phyloP scores from a whole-genome alignment of 2,888 invertebrate genomes.

The Melinaea marsaeus region DNA sequence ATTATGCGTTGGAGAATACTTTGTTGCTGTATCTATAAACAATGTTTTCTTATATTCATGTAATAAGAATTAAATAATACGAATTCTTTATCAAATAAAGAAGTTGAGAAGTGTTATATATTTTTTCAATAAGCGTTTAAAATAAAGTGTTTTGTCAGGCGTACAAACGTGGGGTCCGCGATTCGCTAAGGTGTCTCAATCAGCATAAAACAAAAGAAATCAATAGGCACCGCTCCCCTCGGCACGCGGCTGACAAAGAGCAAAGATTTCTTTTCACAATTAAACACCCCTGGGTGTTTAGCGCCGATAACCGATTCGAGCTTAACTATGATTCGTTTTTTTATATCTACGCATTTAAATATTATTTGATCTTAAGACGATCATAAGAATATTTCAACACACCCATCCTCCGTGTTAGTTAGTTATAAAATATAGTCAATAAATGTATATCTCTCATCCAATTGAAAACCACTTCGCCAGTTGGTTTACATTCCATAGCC shows the following conservation, averaged over 20 bases:
- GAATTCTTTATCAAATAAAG: no score
- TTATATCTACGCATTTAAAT: slow-evolving; percentile 19
- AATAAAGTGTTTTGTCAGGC: slow-evolving; percentile 72
- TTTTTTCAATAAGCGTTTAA: slow-evolving; percentile 48
- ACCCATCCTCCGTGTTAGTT: no score
- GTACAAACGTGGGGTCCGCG: slow-evolving; percentile 55
- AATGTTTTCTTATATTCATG: no score
- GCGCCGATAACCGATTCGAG: slow-evolving; percentile 63
- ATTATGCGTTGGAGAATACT: neutral
- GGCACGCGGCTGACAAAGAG: slow-evolving; percentile 71
- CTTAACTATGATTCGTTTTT: slow-evolving; percentile 46
- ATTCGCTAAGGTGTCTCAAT: slow-evolving; percentile 76
- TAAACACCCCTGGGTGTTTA: slow-evolving; percentile 69
- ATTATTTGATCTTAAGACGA: neutral
- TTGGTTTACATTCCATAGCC: slow-evolving; percentile 10
- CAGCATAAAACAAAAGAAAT: slow-evolving; percentile 79
- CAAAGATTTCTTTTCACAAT: slow-evolving; percentile 79
- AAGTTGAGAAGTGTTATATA: slow-evolving; percentile 5
- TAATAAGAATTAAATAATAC: no score
- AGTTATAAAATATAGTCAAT: neutral
- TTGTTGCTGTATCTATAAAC: no score
- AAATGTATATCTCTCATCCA: neutral
- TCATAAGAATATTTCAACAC: no score
- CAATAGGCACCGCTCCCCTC: slow-evolving; percentile 62
- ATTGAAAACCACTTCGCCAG: slow-evolving; percentile 9